Percentiles rank a stretch among this genome's conserved stretches.
Evolutionary conservation across 2,113 vertebrate genomes (phyloP).

Genomic region (Heptranchias perlo): DNA sequence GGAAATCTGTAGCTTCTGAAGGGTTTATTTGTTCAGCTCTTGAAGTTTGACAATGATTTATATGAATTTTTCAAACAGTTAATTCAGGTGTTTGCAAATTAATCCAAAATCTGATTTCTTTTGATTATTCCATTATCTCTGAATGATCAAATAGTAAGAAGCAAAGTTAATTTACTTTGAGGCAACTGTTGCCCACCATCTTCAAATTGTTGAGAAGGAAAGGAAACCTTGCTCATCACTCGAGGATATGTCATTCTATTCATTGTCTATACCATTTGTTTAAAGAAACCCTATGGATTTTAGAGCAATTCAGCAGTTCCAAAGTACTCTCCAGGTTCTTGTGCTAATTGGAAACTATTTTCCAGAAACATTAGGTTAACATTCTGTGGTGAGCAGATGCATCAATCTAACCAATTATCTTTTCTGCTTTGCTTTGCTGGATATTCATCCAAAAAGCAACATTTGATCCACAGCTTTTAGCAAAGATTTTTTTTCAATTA

Average conservation of each 20-base stretch:
- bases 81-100: background rate
- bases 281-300: background rate
- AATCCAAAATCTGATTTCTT: background rate
- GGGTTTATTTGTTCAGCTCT: background rate
- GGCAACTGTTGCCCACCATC: background rate
- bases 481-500: background rate
- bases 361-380: background rate
- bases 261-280: background rate
- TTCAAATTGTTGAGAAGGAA: background rate
- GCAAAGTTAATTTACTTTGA: background rate
- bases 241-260: background rate
- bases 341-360: constrained; percentile 14
- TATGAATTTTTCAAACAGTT: background rate
- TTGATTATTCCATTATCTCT: background rate
- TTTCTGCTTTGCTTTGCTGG: background rate
- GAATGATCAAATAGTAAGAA: background rate
- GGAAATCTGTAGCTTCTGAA: background rate
- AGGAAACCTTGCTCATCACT: background rate
- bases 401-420: constrained; percentile 11
- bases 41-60: background rate
- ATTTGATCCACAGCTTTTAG: background rate
- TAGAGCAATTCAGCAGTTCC: background rate
- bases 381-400: background rate
- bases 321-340: background rate
- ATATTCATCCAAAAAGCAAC: background rate